Evolutionary conservation across 2,888 invertebrate species (phyloP).

Genomic region (Cephus spinipes): DNA sequence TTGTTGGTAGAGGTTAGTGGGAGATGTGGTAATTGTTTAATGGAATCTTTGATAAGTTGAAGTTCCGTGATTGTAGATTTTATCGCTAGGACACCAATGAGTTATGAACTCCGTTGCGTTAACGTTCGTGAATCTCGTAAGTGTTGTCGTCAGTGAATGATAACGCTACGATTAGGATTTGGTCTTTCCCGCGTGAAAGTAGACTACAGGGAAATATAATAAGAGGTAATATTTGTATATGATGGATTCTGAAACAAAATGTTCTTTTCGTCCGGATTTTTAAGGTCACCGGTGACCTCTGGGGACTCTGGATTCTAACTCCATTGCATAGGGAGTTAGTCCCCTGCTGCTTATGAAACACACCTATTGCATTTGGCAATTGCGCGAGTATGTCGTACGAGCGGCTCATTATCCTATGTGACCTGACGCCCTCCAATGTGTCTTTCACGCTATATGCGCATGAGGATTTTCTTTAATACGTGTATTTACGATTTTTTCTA

Average conservation of each 20-base stretch:
- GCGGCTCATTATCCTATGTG: conserved; percentile 26
- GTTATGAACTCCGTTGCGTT: not conserved
- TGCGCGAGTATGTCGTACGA: conserved; percentile 24
- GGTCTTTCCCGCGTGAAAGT: not conserved
- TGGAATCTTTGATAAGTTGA: not conserved
- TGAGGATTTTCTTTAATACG: not conserved
- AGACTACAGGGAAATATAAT: not conserved
- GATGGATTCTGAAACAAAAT: not conserved
- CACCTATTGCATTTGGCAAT: conserved; percentile 39
- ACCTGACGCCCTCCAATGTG: conserved; percentile 24
- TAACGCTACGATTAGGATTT: not conserved
- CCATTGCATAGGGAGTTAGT: not conserved
- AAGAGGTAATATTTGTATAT: not conserved
- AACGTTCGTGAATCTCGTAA: not conserved
- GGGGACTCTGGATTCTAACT: not conserved
- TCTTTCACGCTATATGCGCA: not conserved
- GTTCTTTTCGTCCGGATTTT: not conserved
- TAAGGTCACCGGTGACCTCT: not conserved
- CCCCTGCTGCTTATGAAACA: conserved; percentile 30
- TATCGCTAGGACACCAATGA: not conserved
- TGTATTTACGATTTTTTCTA: not conserved
- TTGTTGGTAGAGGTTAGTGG: not conserved
- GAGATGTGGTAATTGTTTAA: not conserved
- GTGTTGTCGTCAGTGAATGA: not conserved
- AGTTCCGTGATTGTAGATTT: not conserved